phyloP scores from a whole-genome alignment of 2,888 invertebrate genomes.

The Gymnosoma rotundatum region DNA sequence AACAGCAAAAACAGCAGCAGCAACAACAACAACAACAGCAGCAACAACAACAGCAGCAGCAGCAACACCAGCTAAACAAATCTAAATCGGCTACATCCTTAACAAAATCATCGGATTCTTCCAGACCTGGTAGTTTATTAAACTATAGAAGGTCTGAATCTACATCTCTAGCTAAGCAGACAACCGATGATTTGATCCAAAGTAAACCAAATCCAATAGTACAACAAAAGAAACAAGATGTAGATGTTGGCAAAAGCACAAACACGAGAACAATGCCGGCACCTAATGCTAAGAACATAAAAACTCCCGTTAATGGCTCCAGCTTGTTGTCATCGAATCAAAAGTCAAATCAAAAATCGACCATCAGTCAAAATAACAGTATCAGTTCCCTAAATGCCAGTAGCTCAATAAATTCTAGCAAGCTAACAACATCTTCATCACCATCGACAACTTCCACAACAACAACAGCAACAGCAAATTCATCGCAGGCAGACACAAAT shows the following conservation, averaged over 20 bases:
- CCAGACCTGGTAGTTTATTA: conserved; percentile 51
- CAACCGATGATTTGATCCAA: conserved; percentile 12
- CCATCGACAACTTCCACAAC: neutral
- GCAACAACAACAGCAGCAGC: neutral
- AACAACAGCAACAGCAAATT: conserved; percentile 15
- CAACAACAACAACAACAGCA: conserved; percentile 21
- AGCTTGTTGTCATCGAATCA: conserved; percentile 34
- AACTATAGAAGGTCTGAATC: conserved; percentile 58
- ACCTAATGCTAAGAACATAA: conserved; percentile 23
- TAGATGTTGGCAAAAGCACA: conserved; percentile 10
- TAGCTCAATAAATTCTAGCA: conserved; percentile 20
- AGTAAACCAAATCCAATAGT: conserved; percentile 26
- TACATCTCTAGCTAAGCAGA: conserved; percentile 11
- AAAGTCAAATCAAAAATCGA: conserved; percentile 39
- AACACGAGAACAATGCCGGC: conserved; percentile 18
- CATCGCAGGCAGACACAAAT: conserved; percentile 42
- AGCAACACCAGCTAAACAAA: conserved; percentile 21
- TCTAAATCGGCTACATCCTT: conserved; percentile 38
- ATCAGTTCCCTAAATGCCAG: conserved; percentile 2
- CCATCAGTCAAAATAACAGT: conserved; percentile 13
- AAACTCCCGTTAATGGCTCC: conserved; percentile 17
- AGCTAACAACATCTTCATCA: conserved; percentile 16
- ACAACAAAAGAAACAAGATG: conserved; percentile 52
- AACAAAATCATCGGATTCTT: conserved; percentile 25
- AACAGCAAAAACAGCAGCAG: conserved; percentile 18